These are phyloP conservation scores for Wiebesia pumilae DNA, from an alignment of 1,140 invertebrate genomes.

Conservation along the genomic window DNA sequence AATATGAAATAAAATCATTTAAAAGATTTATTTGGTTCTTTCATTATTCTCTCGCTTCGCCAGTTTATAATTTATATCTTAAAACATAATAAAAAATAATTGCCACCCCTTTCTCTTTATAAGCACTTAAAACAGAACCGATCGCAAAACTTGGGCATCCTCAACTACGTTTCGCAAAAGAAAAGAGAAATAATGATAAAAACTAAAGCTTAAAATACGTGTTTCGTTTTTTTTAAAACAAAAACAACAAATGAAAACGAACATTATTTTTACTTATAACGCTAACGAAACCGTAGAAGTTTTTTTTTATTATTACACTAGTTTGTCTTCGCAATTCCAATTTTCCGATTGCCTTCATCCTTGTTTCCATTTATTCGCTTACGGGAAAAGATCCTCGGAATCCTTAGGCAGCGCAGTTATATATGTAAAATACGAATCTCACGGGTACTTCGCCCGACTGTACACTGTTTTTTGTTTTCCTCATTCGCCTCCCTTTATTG, in stretches of 20 bases:
- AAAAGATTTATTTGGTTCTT: slow-evolving; percentile 53
- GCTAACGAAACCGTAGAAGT: slow-evolving; percentile 50
- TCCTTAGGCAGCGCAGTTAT: slow-evolving; percentile 41
- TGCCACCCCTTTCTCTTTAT: slow-evolving; percentile 31
- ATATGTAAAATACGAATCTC: slow-evolving; percentile 55
- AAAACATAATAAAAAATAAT: slow-evolving; percentile 45
- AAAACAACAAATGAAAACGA: slow-evolving; percentile 40
- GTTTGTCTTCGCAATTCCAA: slow-evolving; percentile 54
- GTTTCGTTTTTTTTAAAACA: slow-evolving; percentile 42
- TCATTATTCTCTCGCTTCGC: slow-evolving; percentile 49
- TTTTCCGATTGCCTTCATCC: slow-evolving; percentile 31
- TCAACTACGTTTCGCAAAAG: slow-evolving; percentile 2
- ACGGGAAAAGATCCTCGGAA: slow-evolving; percentile 37
- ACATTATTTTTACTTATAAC: slow-evolving; percentile 21
- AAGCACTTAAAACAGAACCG: slow-evolving; percentile 45
- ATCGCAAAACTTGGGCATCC: slow-evolving; percentile 33
- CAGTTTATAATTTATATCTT: slow-evolving; percentile 44
- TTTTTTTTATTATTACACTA: slow-evolving; percentile 49
- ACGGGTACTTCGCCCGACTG: slow-evolving; percentile 54
- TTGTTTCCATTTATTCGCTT: slow-evolving; percentile 8
- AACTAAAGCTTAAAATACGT: slow-evolving; percentile 48
- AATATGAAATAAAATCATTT: slow-evolving; percentile 49
- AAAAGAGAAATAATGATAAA: slow-evolving; percentile 30
- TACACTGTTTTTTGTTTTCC: slow-evolving; percentile 55
- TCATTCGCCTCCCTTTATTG: background rate